Base-by-base conservation (phyloP, 1,140 invertebrate genomes). In the Bombus consobrinus region DNA sequence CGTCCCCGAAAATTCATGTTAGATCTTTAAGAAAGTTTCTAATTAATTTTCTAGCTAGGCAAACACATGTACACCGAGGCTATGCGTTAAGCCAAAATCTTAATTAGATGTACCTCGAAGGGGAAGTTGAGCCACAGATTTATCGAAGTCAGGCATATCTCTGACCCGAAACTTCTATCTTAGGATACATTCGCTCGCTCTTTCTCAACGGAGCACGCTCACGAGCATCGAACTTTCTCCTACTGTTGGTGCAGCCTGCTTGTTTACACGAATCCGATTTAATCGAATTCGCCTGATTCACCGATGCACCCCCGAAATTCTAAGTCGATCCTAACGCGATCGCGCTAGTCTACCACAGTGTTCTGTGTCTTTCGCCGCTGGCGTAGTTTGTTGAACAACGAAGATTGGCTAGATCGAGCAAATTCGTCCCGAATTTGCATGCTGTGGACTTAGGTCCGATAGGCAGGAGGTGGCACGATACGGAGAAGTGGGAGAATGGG, bases 381-480 rank as follows among this genome's bases (percentile, higher is more conserved):
- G 85, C 85, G 81, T 81, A 90, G 90, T 92, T 92, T 92, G 87
- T 85, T 86, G 90, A 92, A 90, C 87, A 91, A 88, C 86, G 89
- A 93, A 93, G 91, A 93, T 93, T 92, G 91, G 91, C 87, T 81
- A 79, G 91, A 89, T 92, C 81, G 91, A 89, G 89, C 82, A 87
- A 91, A 92, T 92, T 92, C 85, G 79, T 77, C 75, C 76, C 72
- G 88, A 92, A 93, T 93, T 93, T 93, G 90, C 92, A 93, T 93
- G 73, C 78, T 93, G 92, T 93, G 87, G 90, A 93, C 90, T 93
- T 93, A 93, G 92, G 91, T 92, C 87, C 88, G 81, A 85, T 78
- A 89, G 85, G 41, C 64, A 34, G 62, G 37, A 72, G 59, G 32
- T 18, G 66, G 37, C 34, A 34, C 76, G 76, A n/a, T 25, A 66